Evolutionary conservation across 92 coral and sea anemone species (phyloP).

Genomic region (Zoanthus sansibaricus): DNA sequence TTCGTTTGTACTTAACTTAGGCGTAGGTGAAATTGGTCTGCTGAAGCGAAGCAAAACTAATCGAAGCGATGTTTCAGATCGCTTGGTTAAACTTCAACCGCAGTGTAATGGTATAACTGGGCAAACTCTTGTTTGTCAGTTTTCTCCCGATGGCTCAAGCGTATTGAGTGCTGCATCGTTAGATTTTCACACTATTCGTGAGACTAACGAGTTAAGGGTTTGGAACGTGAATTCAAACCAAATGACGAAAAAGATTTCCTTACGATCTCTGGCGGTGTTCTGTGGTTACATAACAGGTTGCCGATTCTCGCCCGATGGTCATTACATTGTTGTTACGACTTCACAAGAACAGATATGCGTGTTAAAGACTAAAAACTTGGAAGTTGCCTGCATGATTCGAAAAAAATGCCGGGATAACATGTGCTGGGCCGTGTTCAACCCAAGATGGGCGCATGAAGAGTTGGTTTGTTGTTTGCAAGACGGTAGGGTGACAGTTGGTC

Average conservation of each 20-base stretch:
- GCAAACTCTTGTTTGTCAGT: constrained; percentile 84
- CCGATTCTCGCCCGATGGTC: constrained; percentile 90
- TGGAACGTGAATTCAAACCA: constrained; percentile 91
- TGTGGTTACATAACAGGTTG: constrained; percentile 94
- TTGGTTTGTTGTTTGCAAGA: constrained; percentile 90
- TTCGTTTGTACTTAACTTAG: constrained; percentile 81
- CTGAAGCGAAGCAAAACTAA: constrained; percentile 71
- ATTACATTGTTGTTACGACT: constrained; percentile 80
- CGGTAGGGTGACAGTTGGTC: constrained; percentile 84
- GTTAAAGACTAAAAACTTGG: constrained; percentile 77
- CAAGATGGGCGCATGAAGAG: constrained; percentile 67
- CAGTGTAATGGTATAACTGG: constrained; percentile 89
- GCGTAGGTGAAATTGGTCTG: constrained; percentile 86
- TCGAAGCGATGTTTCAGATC: constrained; percentile 77
- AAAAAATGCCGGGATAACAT: constrained; percentile 84
- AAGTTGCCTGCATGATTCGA: constrained; percentile 78
- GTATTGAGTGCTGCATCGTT: constrained; percentile 84
- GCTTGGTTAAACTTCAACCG: constrained; percentile 82
- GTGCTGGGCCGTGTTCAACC: constrained; percentile 91
- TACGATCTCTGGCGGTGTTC: constrained; percentile 85
- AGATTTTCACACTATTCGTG: constrained; percentile 89
- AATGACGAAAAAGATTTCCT: constrained; percentile 74
- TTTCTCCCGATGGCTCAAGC: constrained; percentile 84
- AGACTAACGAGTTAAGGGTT: constrained; percentile 87
- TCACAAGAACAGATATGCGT: constrained; percentile 91